A percentile compares a stretch with the other conserved stretches of the same genome.
Evolutionary conservation across 2,888 invertebrate species (phyloP).

Genomic region (Aromia moschata): DNA sequence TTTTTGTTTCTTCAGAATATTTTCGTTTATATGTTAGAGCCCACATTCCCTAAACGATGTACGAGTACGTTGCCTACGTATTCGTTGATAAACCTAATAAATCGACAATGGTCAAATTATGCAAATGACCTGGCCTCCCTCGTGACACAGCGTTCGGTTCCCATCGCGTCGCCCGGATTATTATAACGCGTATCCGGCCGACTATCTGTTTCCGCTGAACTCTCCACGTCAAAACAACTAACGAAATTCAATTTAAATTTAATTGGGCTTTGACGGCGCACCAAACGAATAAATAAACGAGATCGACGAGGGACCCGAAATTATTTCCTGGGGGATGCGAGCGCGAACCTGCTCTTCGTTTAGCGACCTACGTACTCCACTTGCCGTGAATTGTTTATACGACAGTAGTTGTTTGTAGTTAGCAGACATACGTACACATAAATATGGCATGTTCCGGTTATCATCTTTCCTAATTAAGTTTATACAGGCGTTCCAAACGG

Average conservation of each 20-base stretch:
- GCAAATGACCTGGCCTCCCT: not conserved
- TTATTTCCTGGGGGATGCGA: not conserved
- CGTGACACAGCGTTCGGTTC: not conserved
- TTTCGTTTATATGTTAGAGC: too few species aligned
- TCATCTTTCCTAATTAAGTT: too few species aligned
- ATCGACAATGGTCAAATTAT: not conserved
- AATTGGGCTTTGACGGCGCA: not conserved
- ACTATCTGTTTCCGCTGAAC: not conserved
- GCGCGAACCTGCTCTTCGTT: too few species aligned
- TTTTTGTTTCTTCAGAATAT: too few species aligned
- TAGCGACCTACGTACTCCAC: too few species aligned
- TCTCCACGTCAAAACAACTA: constrained; percentile 3
- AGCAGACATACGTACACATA: too few species aligned
- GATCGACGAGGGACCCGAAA: not conserved
- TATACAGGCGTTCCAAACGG: too few species aligned
- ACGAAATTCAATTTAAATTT: constrained; percentile 6
- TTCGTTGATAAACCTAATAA: not conserved
- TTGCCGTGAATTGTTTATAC: too few species aligned
- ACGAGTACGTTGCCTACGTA: too few species aligned
- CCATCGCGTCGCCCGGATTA: not conserved
- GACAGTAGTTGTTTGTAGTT: too few species aligned
- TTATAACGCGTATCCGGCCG: not conserved
- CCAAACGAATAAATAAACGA: not conserved
- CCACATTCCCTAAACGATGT: too few species aligned
- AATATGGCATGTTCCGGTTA: too few species aligned